A percentile compares a stretch with the other conserved stretches of the same genome.
These are phyloP conservation scores for Daboia siamensis DNA, from an alignment of 2,113 vertebrate species.

Conservation along the genomic window DNA sequence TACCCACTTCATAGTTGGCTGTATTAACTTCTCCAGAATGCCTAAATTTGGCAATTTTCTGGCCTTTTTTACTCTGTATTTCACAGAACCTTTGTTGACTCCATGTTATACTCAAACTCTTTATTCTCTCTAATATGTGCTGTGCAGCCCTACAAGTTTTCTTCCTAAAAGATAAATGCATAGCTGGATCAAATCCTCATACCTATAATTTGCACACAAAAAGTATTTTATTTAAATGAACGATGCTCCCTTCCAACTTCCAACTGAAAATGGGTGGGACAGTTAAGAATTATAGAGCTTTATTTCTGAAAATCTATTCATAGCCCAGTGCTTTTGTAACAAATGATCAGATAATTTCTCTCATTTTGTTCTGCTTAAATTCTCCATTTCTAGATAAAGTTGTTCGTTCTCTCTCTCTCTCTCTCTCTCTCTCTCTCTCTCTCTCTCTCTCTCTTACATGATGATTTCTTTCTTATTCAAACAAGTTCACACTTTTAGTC, in stretches of 20 bases:
- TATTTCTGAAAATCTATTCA: background rate
- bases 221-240: background rate
- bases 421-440: background rate
- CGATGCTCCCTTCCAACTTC: background rate
- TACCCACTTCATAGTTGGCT: background rate
- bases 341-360: conserved; percentile 15
- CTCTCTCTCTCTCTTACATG: background rate
- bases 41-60: background rate
- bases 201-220: background rate
- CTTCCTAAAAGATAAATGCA: background rate
- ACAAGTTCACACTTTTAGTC: conserved; percentile 36
- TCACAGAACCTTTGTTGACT: background rate
- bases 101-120: background rate
- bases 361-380: conserved; percentile 29
- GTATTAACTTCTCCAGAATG: background rate
- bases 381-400: conserved; percentile 7
- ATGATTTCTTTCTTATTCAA: background rate
- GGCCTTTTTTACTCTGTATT: background rate
- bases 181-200: background rate
- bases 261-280: background rate
- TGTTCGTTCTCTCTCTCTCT: conserved; percentile 3
- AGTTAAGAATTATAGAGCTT: background rate
- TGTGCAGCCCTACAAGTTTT: background rate
- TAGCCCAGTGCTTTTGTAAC: conserved; percentile 13
- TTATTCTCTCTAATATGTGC: background rate